Base-by-base conservation (phyloP, 2,797 vertebrate species). In the Sebastes trivittatus region DNA sequence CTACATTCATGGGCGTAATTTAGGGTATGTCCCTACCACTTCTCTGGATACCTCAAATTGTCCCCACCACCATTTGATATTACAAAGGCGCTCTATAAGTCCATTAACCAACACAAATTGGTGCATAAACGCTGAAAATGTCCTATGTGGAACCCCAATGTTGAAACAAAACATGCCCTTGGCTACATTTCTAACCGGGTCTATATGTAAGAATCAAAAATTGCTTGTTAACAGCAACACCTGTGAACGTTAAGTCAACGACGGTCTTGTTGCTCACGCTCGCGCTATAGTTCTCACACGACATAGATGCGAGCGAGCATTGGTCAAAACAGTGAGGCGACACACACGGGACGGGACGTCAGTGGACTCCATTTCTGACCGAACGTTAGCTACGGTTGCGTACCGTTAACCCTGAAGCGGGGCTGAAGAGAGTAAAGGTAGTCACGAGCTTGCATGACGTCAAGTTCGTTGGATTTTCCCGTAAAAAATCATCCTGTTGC, bases 231-330 rank as follows among this genome's bases (percentile, higher is more conserved):
- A 11, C 34, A 36, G 34, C 10, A 0, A 11, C 34, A 2, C 34
- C 1, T 11, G 34, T 36, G 34, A 0, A 0, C 0, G 11, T 36
- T 36, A 11, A 36, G 34, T 36, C 1, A 36, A 36, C 2, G 4
- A 36, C 2, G 0, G 4, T 36, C 34, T 0, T 36, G 11, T 36
- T 36, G 34, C 4, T 36, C 34, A 36, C 34, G 11, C 1, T 34
- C 0, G 10, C 4, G 34, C 34, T 36, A 11, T 36, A 36, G 11
- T 38, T 0, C 36, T 38, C 36, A 38, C 4, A 38, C 36, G 0
- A 38, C 11, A 5, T 38, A 13, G 36, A 38, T 38, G 36, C 2
- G 4, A 13, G 36, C 11, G 36, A 13, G 36, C 11, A 38, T 13
- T 38, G 36, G 36, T 38, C 11, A 38, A 38, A 38, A 38, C 36